A percentile compares a stretch with the other conserved stretches of the same genome.
These are phyloP conservation scores for Drosophila tsacasi DNA, from an alignment of 1,140 invertebrate genomes.

Conservation along the genomic window DNA sequence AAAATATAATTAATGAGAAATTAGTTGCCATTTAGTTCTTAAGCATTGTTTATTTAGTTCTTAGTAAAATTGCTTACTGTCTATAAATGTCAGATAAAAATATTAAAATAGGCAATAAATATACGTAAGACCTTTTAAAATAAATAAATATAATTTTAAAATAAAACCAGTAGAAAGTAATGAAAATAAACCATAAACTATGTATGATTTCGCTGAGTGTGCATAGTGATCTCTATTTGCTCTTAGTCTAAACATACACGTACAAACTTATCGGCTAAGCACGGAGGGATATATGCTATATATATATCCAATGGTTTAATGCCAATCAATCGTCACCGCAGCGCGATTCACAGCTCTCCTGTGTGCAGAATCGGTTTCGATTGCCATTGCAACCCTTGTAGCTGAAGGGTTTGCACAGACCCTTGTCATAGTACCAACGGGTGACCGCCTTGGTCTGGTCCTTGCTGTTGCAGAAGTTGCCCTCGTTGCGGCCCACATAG, in stretches of 20 bases:
- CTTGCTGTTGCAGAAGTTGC: conserved; percentile 81
- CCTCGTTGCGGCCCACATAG: conserved; percentile 78
- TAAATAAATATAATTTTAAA: not conserved
- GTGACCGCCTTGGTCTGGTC: conserved; percentile 69
- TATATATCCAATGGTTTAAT: not conserved
- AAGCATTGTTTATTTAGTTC: not conserved
- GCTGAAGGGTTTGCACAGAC: conserved; percentile 64
- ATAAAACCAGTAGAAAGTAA: not conserved
- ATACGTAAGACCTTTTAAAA: not conserved
- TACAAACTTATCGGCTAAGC: conserved; percentile 38
- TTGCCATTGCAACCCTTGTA: conserved; percentile 82
- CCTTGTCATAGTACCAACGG: conserved; percentile 80
- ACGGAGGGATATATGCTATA: conserved; percentile 15
- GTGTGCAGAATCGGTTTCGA: conserved; percentile 77
- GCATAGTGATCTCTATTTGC: conserved; percentile 21
- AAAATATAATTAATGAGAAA: not conserved
- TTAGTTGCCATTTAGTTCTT: not conserved
- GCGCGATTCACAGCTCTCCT: conserved; percentile 69
- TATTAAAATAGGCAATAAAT: not conserved
- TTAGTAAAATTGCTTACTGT: conserved; percentile 8
- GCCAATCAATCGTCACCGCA: conserved; percentile 57
- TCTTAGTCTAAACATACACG: conserved; percentile 39
- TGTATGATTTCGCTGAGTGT: conserved; percentile 9
- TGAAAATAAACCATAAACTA: not conserved
- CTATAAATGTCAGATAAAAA: conserved; percentile 4